Evolutionary conservation across 2,888 invertebrate genomes (phyloP).

Genomic region (Phoenoteleia sp.): DNA sequence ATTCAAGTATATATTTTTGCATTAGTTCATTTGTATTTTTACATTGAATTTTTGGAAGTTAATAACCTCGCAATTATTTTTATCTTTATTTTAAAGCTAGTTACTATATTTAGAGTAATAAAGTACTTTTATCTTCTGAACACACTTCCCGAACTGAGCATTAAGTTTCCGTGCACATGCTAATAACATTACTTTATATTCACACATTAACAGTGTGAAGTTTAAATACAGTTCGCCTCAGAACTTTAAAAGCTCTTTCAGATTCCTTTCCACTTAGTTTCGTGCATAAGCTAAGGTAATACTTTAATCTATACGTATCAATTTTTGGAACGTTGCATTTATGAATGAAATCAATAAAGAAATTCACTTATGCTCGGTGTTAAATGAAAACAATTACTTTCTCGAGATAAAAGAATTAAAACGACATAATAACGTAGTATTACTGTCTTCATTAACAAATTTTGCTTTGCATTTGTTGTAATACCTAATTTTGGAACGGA

Average conservation of each 20-base stretch:
- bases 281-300: background rate
- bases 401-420: too few species aligned
- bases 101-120: background rate
- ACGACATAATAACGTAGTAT: too few species aligned
- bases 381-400: background rate
- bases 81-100: background rate
- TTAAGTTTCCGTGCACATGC: background rate
- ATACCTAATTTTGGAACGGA: too few species aligned
- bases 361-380: background rate
- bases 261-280: background rate
- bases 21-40: background rate
- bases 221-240: conserved; percentile 17
- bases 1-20: too few species aligned
- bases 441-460: too few species aligned
- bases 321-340: background rate
- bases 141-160: background rate
- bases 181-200: conserved; percentile 25
- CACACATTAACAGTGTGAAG: conserved; percentile 16
- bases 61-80: background rate
- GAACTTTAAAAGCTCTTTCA: conserved; percentile 18
- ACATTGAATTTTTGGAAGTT: background rate
- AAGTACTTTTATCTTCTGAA: background rate
- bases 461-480: too few species aligned
- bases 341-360: background rate
- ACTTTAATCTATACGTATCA: background rate